These are phyloP conservation scores for Chrysolina oricalcia DNA, from an alignment of 2,888 invertebrate species.

Conservation along the genomic window DNA sequence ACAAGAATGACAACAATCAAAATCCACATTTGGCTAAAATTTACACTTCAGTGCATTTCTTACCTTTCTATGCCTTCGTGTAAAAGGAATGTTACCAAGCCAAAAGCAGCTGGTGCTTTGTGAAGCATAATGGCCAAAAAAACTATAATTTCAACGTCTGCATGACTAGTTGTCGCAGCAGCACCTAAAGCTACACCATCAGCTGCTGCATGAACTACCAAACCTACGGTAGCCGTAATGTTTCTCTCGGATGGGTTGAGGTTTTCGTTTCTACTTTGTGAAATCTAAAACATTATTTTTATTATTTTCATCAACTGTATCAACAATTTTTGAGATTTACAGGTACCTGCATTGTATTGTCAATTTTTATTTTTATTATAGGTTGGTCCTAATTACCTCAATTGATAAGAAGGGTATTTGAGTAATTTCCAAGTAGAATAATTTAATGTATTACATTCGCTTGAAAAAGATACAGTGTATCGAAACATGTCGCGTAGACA, in stretches of 20 bases:
- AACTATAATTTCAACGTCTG: constrained; percentile 97
- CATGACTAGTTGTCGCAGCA: constrained; percentile 95
- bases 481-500: too few species aligned
- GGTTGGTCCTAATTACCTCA: too few species aligned
- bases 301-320: background rate
- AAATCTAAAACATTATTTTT: constrained; percentile 69
- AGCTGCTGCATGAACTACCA: constrained; percentile 98
- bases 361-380: too few species aligned
- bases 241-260: constrained; percentile 80
- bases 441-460: too few species aligned
- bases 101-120: constrained; percentile 99
- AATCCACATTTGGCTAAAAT: too few species aligned
- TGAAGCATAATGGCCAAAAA: constrained; percentile 99
- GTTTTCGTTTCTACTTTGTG: constrained; percentile 76
- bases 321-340: too few species aligned
- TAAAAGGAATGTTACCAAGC: constrained; percentile 95
- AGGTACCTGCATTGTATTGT: too few species aligned
- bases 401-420: too few species aligned
- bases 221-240: constrained; percentile 95
- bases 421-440: too few species aligned
- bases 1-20: too few species aligned
- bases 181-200: constrained; percentile 99
- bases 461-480: too few species aligned
- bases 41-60: background rate
- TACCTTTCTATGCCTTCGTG: constrained; percentile 94